These are phyloP conservation scores for Drosophila recens DNA, from an alignment of 2,888 invertebrate species.

Conservation along the genomic window DNA sequence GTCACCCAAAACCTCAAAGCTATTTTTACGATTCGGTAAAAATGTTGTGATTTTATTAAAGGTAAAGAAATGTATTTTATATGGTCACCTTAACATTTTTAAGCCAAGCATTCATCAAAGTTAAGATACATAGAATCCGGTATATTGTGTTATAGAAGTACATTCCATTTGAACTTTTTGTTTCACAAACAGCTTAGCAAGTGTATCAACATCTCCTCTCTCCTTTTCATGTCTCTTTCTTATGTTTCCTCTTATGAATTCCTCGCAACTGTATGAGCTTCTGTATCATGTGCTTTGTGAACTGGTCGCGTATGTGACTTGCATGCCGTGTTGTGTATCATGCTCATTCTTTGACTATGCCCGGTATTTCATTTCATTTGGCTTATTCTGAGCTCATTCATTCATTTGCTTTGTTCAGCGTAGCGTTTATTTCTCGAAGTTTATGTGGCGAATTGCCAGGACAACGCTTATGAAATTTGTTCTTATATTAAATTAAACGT, in stretches of 20 bases:
- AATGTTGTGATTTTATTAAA: neutral
- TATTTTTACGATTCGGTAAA: too few relatives aligned
- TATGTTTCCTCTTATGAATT: conserved; percentile 28
- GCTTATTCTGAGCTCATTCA: conserved; percentile 33
- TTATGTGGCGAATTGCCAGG: conserved; percentile 18
- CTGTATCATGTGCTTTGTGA: conserved; percentile 27
- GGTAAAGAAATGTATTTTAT: neutral
- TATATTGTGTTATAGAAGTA: neutral
- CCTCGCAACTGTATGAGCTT: conserved; percentile 10
- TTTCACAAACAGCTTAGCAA: neutral
- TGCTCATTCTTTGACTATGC: conserved; percentile 24
- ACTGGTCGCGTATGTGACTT: conserved; percentile 49
- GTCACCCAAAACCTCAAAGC: too few relatives aligned
- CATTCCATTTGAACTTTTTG: neutral
- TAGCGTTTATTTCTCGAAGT: conserved; percentile 3
- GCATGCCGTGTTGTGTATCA: conserved; percentile 37
- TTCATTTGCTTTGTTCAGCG: conserved; percentile 45
- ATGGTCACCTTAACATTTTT: neutral
- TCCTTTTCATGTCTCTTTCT: conserved; percentile 12
- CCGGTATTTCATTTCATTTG: conserved; percentile 43
- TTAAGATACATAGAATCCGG: neutral
- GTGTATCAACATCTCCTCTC: conserved; percentile 1
- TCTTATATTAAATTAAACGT: conserved; percentile 23
- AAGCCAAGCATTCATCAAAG: neutral
- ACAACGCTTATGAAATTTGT: conserved; percentile 28